These are phyloP conservation scores for Coptodon rendalli DNA, from an alignment of 2,113 vertebrate genomes.

Conservation along the genomic window DNA sequence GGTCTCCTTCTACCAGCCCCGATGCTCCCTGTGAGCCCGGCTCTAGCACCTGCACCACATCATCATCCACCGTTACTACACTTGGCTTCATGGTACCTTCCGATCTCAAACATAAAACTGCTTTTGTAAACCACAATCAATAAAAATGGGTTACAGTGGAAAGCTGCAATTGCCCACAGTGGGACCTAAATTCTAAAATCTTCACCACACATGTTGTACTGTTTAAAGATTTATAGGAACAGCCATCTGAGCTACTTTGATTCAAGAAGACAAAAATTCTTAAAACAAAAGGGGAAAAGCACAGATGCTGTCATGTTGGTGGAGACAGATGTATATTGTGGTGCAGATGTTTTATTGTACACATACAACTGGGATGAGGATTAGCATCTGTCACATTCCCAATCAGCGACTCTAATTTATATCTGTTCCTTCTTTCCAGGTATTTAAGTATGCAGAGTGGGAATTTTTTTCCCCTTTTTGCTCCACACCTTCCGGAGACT, in stretches of 20 bases:
- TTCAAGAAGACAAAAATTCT: not conserved
- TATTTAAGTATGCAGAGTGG: not conserved
- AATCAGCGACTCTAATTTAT: not conserved
- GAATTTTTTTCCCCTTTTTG: accelerated
- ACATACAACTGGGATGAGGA: not conserved
- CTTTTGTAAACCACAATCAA: not conserved
- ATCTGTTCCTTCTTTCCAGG: not conserved
- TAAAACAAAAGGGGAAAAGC: not conserved
- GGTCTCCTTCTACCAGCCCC: slow-evolving; percentile 94
- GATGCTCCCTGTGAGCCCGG: slow-evolving; percentile 85
- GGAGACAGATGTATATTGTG: not conserved
- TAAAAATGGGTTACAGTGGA: not conserved
- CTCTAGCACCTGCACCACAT: slow-evolving; percentile 81
- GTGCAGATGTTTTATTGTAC: not conserved
- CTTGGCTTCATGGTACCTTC: not conserved
- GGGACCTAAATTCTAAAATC: not conserved
- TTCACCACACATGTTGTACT: not conserved
- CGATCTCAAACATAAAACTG: not conserved
- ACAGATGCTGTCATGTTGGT: not conserved
- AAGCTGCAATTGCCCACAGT: not conserved
- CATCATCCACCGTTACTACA: not conserved
- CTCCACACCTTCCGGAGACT: not conserved
- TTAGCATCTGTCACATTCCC: not conserved
- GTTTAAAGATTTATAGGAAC: not conserved
- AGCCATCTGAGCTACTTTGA: not conserved